phyloP scores from a whole-genome alignment of 2,797 vertebrate genomes.

The Rhabdomys pumilio region DNA sequence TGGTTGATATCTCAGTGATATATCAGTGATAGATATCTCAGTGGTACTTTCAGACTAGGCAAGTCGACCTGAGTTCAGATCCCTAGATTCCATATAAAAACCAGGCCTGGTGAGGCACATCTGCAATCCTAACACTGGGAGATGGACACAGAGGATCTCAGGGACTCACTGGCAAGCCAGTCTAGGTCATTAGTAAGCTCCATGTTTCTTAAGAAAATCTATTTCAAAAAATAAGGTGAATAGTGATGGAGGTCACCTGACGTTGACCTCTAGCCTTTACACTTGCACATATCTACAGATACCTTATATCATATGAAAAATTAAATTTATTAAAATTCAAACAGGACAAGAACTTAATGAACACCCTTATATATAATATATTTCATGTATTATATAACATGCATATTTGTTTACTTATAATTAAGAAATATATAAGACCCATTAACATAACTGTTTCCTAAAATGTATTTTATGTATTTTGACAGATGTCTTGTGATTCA shows the following conservation, averaged over 20 bases:
- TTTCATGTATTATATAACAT: not conserved
- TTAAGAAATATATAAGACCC: conserved; percentile 38
- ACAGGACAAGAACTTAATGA: not conserved
- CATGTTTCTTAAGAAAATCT: not conserved
- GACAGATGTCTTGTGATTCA: conserved; percentile 41
- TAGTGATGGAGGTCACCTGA: not conserved
- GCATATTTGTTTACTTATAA: conserved; percentile 42
- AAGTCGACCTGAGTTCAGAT: not conserved
- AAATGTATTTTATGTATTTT: not conserved
- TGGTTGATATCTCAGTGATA: no score
- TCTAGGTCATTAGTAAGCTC: not conserved
- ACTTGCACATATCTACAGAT: not conserved
- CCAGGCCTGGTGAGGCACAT: not conserved
- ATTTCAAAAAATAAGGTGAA: not conserved
- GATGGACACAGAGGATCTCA: not conserved
- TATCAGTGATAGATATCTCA: no score
- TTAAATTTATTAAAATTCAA: conserved; percentile 53
- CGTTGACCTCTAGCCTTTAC: not conserved
- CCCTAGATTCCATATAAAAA: not conserved
- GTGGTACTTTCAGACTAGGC: not conserved
- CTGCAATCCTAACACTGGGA: not conserved
- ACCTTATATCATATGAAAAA: not conserved
- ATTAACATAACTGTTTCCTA: conserved; percentile 33
- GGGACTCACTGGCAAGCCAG: not conserved
- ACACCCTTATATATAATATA: conserved; percentile 4